These are phyloP conservation scores for Bradypodion ventrale DNA, from an alignment of 2,797 vertebrate genomes.

Conservation along the genomic window DNA sequence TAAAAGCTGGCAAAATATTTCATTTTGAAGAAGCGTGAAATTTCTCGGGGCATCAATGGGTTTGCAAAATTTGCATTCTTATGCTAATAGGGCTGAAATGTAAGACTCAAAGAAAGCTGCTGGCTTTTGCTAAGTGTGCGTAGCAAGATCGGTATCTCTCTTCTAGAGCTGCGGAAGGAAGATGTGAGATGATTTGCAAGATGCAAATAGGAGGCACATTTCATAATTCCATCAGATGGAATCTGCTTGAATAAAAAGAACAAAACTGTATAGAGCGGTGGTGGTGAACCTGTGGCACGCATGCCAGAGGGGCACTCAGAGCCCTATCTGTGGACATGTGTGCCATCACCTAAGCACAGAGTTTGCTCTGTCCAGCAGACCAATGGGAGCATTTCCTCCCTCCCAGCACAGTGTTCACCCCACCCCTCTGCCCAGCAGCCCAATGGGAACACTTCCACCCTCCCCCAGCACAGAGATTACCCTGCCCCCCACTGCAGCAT, in stretches of 20 bases:
- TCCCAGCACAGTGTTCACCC: no score
- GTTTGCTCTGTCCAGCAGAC: no score
- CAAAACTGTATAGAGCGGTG: no score
- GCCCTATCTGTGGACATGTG: no score
- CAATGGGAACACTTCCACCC: no score
- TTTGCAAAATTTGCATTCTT: constrained; percentile 44
- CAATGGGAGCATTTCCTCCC: no score
- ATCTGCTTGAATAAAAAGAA: not conserved
- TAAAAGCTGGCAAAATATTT: constrained; percentile 48
- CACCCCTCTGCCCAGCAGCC: no score
- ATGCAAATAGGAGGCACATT: not conserved
- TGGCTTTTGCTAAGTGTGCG: constrained; percentile 26
- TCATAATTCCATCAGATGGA: not conserved
- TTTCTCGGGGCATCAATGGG: constrained; percentile 16
- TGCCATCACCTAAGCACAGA: no score
- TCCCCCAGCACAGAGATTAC: no score
- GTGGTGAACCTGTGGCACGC: no score
- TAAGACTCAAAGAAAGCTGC: constrained; percentile 33
- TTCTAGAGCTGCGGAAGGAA: constrained; percentile 22
- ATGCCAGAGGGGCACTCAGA: no score
- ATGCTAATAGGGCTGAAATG: constrained; percentile 40
- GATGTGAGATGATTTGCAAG: not conserved
- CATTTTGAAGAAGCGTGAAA: constrained; percentile 42
- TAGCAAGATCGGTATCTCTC: constrained; percentile 1
- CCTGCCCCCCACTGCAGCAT: no score